A percentile compares a stretch with the other conserved stretches of the same genome.
Evolutionary conservation across 2,888 invertebrate genomes (phyloP).

Genomic region (Dolomedes plantarius): DNA sequence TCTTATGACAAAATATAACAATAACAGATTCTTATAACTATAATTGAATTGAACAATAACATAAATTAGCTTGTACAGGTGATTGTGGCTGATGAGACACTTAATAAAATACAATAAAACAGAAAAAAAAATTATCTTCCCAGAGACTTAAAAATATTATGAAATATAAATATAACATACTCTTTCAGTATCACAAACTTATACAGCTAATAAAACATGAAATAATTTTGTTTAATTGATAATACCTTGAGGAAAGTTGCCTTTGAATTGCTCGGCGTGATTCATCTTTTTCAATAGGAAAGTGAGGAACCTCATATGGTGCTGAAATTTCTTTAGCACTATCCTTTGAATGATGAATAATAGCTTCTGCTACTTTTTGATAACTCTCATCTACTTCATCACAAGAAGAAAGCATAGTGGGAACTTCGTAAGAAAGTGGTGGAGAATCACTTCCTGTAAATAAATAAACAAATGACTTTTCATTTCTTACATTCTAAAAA

Average conservation of each 20-base stretch:
- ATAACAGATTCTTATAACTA: too few relatives aligned
- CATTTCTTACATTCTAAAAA: not conserved
- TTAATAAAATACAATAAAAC: too few relatives aligned
- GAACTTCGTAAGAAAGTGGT: slow-evolving; percentile 5
- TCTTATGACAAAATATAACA: too few relatives aligned
- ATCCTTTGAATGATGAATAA: slow-evolving; percentile 51
- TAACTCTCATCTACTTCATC: slow-evolving; percentile 43
- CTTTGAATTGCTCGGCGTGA: slow-evolving; percentile 92
- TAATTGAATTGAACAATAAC: too few relatives aligned
- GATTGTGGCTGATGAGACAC: too few relatives aligned
- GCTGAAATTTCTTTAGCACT: slow-evolving; percentile 85
- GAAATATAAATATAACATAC: too few relatives aligned
- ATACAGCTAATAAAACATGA: too few relatives aligned
- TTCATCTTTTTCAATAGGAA: slow-evolving; percentile 98
- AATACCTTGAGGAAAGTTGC: slow-evolving; percentile 89
- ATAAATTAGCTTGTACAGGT: too few relatives aligned
- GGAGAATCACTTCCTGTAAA: slow-evolving; percentile 25
- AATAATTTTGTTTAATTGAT: too few relatives aligned
- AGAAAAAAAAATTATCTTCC: too few relatives aligned
- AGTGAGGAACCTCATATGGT: slow-evolving; percentile 97
- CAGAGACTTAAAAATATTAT: too few relatives aligned
- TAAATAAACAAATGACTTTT: not conserved
- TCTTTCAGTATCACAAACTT: too few relatives aligned
- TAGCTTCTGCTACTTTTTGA: slow-evolving; percentile 62
- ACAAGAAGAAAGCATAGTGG: slow-evolving; percentile 13